Evolutionary conservation across 2,797 vertebrate species (phyloP), one percentile per base, ranked within the genome.

Genomic region (Florisuga fusca): DNA sequence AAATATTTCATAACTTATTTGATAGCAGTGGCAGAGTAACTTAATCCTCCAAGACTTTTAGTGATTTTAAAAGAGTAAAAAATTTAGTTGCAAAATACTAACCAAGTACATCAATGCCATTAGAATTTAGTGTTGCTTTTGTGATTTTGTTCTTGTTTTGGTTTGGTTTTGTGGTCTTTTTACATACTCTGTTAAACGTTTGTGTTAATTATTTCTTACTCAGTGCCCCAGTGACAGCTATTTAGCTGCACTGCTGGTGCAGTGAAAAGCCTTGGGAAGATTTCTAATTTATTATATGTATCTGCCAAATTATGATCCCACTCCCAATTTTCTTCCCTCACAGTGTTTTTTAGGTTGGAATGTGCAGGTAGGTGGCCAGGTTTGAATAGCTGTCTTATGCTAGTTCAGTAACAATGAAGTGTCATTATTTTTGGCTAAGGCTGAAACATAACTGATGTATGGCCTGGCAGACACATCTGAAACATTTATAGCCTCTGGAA

Each of bases 311-410:
- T 9, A 82, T 63, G 51, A 87, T 66, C 81, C 63, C 77, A 41
- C 68, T 89, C 86, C 89, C 89, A 71, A 6, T 61, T 92, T 92
- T 78, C 84, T 76, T 84, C 68, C 72, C 75, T 89, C 53, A 6
- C 34, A 31, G 41, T 48, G 20, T 85, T 94, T 84, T 26, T 31
- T 64, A 74, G 79, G 89, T 88, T 91, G 73, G 46, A 88, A 88
- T 27, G 33, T 0, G 0, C 61, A 81, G 86, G 80, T 91, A 78
- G 73, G 66, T 58, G 85, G 61, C 85, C 94, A 86, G 23, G 36
- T 86, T 51, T 75, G 58, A 88, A 88, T n/a, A 84, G 71, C 50
- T 86, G 36, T 18, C 33, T 83, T 71, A 57, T 12, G 69, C 61
- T 84, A 86, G 83, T 34, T 95, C 76, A 54, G 62, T 50, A 78